Conservation (phyloP, 1,140 invertebrate genomes). For the Bombus fervidus region DNA sequence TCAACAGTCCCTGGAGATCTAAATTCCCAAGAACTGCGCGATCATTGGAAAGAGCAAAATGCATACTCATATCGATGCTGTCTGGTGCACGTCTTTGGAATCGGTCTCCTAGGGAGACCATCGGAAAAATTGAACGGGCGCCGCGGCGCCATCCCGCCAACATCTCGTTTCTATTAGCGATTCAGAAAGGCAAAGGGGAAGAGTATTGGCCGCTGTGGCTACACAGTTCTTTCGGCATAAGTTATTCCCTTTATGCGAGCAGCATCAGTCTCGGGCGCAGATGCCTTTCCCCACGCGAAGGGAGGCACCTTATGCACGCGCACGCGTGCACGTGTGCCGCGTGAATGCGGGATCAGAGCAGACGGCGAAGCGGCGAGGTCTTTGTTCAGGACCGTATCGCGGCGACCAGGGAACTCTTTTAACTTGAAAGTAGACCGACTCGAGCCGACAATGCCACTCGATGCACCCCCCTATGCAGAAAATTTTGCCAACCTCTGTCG, state of each 20-base stretch:
- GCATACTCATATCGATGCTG: not conserved
- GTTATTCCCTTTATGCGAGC: conserved; percentile 37
- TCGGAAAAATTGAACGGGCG: conserved; percentile 30
- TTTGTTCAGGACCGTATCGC: conserved; percentile 19
- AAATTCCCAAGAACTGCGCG: not conserved
- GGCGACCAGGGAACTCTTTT: not conserved
- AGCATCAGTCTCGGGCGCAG: not conserved
- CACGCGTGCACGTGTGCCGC: conserved; percentile 22
- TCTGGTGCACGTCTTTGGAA: not conserved
- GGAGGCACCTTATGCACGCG: conserved; percentile 12
- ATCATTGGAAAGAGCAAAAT: not conserved
- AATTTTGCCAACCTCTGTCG: not conserved
- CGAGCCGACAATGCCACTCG: not conserved
- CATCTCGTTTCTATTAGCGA: conserved; percentile 42
- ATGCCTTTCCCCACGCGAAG: conserved; percentile 22
- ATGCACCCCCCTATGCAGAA: not conserved
- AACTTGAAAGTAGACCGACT: not conserved
- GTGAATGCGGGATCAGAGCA: conserved; percentile 11
- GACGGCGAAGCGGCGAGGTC: not conserved
- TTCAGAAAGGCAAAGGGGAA: not conserved
- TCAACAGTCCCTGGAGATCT: not conserved
- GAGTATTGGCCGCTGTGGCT: not conserved
- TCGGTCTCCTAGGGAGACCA: not conserved
- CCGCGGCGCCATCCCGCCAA: conserved; percentile 21
- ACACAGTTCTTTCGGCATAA: not conserved